phyloP scores from a whole-genome alignment of 2,888 invertebrate species.

The Dynastes hyllus region DNA sequence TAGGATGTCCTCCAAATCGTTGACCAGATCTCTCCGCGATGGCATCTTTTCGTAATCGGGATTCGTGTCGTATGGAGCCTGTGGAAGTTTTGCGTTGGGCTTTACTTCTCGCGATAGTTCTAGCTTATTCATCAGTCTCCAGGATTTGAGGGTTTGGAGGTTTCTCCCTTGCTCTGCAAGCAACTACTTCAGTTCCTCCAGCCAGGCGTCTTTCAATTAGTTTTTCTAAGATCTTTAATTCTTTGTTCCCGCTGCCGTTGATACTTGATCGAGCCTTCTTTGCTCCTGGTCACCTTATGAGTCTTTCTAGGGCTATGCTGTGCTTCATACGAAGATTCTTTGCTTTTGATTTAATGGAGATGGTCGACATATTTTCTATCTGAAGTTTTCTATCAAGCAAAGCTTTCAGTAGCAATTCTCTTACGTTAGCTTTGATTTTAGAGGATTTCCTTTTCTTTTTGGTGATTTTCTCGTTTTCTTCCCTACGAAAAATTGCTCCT shows the following conservation, averaged over 20 bases:
- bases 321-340: neutral
- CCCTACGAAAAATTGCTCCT: neutral
- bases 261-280: constrained; percentile 57
- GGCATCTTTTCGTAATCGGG: constrained; percentile 74
- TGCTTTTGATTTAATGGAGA: constrained; percentile 38
- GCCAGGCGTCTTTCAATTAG: constrained; percentile 72
- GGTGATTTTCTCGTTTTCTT: neutral
- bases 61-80: constrained; percentile 75
- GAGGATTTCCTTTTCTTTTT: constrained; percentile 47
- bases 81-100: constrained; percentile 29
- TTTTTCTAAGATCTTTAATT: constrained; percentile 69
- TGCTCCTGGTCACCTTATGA: constrained; percentile 63
- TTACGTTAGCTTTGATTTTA: constrained; percentile 47
- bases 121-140: constrained; percentile 52
- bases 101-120: constrained; percentile 47
- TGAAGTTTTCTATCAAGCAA: constrained; percentile 29
- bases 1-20: constrained; percentile 61
- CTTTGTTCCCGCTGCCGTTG: constrained; percentile 53
- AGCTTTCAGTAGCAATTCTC: constrained; percentile 52
- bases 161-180: constrained; percentile 73
- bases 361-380: constrained; percentile 36
- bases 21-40: constrained; percentile 67
- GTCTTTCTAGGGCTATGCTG: neutral
- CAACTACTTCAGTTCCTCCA: constrained; percentile 75
- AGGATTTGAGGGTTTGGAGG: constrained; percentile 50